Percentiles rank a stretch among this genome's conserved stretches.
Evolutionary conservation across 2,888 invertebrate species (phyloP).

Genomic region (Agriotes lineatus): DNA sequence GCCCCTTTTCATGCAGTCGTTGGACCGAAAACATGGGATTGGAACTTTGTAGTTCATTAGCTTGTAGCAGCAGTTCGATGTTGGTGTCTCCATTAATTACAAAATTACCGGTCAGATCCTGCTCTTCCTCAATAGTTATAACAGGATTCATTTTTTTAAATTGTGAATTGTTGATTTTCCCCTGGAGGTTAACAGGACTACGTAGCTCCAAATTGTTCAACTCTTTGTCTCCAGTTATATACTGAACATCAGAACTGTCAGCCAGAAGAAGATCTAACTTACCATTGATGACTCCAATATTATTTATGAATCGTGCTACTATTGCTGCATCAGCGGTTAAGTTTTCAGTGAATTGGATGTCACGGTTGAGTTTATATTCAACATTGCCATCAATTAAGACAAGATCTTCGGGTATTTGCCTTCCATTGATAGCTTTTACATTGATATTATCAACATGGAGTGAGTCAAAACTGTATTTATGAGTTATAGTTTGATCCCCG

Average conservation of each 20-base stretch:
- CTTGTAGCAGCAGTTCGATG: conserved; percentile 63
- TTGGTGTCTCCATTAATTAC: conserved; percentile 66
- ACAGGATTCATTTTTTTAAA: conserved; percentile 66
- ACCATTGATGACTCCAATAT: conserved; percentile 65
- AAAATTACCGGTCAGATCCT: conserved; percentile 64
- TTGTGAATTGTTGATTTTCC: conserved; percentile 65
- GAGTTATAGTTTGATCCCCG: conserved; percentile 67
- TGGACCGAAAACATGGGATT: conserved; percentile 56
- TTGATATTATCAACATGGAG: conserved; percentile 28
- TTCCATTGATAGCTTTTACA: conserved; percentile 45
- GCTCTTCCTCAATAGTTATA: conserved; percentile 63
- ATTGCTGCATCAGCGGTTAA: conserved; percentile 62
- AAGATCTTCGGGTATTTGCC: conserved; percentile 58
- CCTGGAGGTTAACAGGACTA: conserved; percentile 65
- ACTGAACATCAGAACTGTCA: conserved; percentile 63
- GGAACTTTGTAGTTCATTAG: conserved; percentile 57
- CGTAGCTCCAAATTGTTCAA: conserved; percentile 66
- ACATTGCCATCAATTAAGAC: conserved; percentile 63
- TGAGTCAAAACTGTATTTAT: conserved; percentile 57
- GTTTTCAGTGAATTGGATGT: conserved; percentile 64
- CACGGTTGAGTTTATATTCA: conserved; percentile 64
- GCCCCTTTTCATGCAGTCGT: conserved; percentile 57
- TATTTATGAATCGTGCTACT: conserved; percentile 66
- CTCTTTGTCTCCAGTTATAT: conserved; percentile 64
- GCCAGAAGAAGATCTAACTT: conserved; percentile 66